A percentile compares a stretch with the other conserved stretches of the same genome.
Conservation (phyloP, 1,140 invertebrate species). For the Trypoxylus dichotomus region DNA sequence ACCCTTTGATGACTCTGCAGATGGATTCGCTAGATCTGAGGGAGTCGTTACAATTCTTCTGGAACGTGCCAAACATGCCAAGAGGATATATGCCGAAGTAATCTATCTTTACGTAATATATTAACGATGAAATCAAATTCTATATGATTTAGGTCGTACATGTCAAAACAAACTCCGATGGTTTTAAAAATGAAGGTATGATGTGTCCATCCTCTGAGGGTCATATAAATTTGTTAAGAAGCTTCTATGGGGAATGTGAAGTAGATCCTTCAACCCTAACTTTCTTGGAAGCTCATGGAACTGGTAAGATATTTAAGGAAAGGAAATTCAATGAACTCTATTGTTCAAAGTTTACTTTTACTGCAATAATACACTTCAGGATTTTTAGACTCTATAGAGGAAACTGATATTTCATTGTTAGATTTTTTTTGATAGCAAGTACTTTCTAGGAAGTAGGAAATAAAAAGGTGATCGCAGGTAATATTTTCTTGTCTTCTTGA, state of each 20-base stretch:
- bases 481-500: no score
- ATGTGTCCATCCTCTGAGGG: slow-evolving; percentile 88
- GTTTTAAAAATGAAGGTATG: slow-evolving; percentile 76
- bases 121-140: neutral
- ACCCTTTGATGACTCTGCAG: slow-evolving; percentile 82
- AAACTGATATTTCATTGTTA: no score
- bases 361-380: slow-evolving; percentile 51
- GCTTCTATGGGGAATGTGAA: slow-evolving; percentile 86
- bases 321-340: no score
- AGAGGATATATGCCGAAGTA: slow-evolving; percentile 66
- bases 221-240: slow-evolving; percentile 76
- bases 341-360: no score
- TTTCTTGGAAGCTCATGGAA: slow-evolving; percentile 92
- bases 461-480: no score
- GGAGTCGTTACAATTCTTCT: slow-evolving; percentile 78
- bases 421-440: no score
- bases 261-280: slow-evolving; percentile 70
- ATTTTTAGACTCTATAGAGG: no score
- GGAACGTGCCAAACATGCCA: slow-evolving; percentile 79
- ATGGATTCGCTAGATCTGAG: slow-evolving; percentile 77
- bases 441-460: no score
- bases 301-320: slow-evolving; percentile 64
- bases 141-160: slow-evolving; percentile 55
- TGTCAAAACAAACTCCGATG: slow-evolving; percentile 80
- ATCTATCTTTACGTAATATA: neutral